A percentile compares a stretch with the other conserved stretches of the same genome.
Conservation (phyloP, 2,888 invertebrate genomes). For the Volucella inflata region DNA sequence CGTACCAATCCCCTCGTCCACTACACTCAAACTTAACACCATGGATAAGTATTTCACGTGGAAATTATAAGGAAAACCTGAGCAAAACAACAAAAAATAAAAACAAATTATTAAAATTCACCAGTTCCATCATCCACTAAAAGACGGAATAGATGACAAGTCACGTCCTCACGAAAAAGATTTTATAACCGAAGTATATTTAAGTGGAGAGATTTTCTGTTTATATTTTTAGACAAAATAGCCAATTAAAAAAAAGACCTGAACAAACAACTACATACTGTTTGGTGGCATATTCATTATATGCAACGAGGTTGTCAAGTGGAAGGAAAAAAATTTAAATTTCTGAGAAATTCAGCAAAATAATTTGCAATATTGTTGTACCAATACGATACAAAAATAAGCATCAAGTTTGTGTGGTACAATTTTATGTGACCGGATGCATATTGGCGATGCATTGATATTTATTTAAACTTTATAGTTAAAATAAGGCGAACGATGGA, state of each 20-base stretch:
- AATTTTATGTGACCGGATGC: too few species aligned
- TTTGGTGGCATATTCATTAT: conserved; percentile 2
- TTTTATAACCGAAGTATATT: conserved; percentile 39
- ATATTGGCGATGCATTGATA: too few species aligned
- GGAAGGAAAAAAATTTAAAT: neutral
- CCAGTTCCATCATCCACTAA: conserved; percentile 42
- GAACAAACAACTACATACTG: neutral
- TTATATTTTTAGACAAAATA: conserved; percentile 55
- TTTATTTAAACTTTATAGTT: too few species aligned
- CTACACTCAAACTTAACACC: neutral
- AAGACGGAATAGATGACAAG: conserved; percentile 54
- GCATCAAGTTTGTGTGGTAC: neutral
- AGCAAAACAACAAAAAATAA: conserved; percentile 7
- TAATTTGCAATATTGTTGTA: conserved; percentile 33
- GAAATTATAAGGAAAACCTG: neutral
- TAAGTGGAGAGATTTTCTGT: conserved; percentile 29
- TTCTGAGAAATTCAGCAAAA: conserved; percentile 26
- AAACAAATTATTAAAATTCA: conserved; percentile 8
- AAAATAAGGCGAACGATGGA: too few species aligned
- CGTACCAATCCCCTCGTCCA: neutral
- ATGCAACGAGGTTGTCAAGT: conserved; percentile 17
- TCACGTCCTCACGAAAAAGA: conserved; percentile 48
- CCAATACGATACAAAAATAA: conserved; percentile 20
- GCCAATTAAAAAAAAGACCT: conserved; percentile 38
- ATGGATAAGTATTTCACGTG: conserved; percentile 9